phyloP scores from a whole-genome alignment of 2,113 vertebrate genomes.

The Salvelinus alpinus region DNA sequence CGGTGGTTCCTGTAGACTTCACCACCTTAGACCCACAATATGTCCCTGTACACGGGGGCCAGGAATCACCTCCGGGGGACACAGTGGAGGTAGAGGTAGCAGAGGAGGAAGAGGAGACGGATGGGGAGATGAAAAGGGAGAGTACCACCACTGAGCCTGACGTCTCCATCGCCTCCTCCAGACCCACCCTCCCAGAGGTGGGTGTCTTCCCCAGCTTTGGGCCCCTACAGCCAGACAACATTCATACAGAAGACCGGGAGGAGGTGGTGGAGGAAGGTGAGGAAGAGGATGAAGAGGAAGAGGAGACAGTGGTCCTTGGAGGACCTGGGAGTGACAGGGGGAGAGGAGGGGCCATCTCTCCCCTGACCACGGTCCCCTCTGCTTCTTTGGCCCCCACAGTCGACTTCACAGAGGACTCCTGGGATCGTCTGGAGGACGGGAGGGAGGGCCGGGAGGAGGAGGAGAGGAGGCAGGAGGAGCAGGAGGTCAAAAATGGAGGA shows the following conservation, averaged over 20 bases:
- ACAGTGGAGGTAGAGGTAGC: constrained; percentile 23
- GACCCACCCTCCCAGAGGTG: constrained; percentile 59
- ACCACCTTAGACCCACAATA: too few species aligned
- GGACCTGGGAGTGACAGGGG: not conserved
- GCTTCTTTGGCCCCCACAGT: constrained; percentile 17
- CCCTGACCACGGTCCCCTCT: constrained; percentile 51
- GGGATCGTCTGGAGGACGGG: constrained; percentile 43
- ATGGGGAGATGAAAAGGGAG: constrained; percentile 40
- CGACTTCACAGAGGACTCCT: constrained; percentile 48
- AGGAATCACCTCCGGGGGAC: too few species aligned
- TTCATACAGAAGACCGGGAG: constrained; percentile 45
- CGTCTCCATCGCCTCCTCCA: constrained; percentile 32
- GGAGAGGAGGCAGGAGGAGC: constrained; percentile 7
- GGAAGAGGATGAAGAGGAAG: constrained; percentile 22
- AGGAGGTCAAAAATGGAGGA: constrained; percentile 48
- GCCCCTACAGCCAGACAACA: constrained; percentile 59
- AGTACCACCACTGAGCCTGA: not conserved
- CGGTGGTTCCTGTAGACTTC: too few species aligned
- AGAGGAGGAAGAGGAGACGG: not conserved
- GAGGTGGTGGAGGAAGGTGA: constrained; percentile 11
- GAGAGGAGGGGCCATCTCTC: constrained; percentile 9
- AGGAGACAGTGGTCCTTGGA: too few species aligned
- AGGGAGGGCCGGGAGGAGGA: constrained; percentile 38
- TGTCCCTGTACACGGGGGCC: too few species aligned
- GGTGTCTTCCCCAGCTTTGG: constrained; percentile 60